phyloP scores from a whole-genome alignment of 2,888 invertebrate genomes.

The Lottia gigantea region DNA sequence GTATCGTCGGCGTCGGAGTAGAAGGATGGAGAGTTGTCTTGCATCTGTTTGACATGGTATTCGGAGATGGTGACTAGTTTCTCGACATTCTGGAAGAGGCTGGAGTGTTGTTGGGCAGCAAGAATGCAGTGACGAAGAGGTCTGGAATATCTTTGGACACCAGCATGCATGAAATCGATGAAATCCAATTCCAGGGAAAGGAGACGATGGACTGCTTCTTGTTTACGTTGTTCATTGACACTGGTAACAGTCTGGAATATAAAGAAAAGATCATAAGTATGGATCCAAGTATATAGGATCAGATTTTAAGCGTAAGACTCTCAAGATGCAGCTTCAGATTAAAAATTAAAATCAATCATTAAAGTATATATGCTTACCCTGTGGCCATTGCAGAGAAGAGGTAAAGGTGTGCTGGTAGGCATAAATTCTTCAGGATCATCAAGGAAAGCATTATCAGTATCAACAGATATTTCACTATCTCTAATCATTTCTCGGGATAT shows the following conservation, averaged over 20 bases:
- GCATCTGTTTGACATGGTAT: slow-evolving; percentile 61
- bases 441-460: slow-evolving; percentile 39
- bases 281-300: not conserved
- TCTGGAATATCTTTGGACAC: slow-evolving; percentile 61
- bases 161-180: slow-evolving; percentile 62
- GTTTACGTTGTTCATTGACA: slow-evolving; percentile 39
- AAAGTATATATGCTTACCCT: slow-evolving; percentile 44
- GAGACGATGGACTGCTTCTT: slow-evolving; percentile 55
- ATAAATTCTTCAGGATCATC: slow-evolving; percentile 23
- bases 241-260: slow-evolving; percentile 40
- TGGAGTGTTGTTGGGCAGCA: slow-evolving; percentile 53
- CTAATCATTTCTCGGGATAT: slow-evolving; percentile 40
- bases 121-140: slow-evolving; percentile 63
- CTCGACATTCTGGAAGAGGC: slow-evolving; percentile 66
- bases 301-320: too few species aligned
- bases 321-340: too few species aligned
- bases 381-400: slow-evolving; percentile 45
- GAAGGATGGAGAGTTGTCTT: slow-evolving; percentile 54
- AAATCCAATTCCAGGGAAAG: slow-evolving; percentile 59
- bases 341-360: too few species aligned
- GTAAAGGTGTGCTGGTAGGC: slow-evolving; percentile 54
- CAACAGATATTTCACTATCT: slow-evolving; percentile 41
- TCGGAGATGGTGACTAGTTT: slow-evolving; percentile 61
- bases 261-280: slow-evolving; percentile 10
- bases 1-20: slow-evolving; percentile 53